Conservation (phyloP, 2,888 invertebrate species). For the Acronicta leporina region DNA sequence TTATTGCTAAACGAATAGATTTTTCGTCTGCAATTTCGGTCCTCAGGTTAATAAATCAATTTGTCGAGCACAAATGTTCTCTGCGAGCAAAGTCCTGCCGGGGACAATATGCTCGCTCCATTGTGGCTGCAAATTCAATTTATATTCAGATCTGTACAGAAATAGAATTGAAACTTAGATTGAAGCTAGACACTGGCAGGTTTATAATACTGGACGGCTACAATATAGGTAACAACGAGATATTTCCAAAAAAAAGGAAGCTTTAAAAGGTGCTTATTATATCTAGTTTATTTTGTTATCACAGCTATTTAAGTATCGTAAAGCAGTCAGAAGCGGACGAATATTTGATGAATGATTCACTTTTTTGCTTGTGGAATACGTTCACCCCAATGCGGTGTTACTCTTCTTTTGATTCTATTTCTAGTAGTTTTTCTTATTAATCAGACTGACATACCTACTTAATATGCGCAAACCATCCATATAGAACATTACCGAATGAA, state of each 20-base stretch:
- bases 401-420: no score
- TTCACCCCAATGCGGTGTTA: no score
- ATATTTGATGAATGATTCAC: no score
- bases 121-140: slow-evolving; percentile 79
- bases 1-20: slow-evolving; percentile 54
- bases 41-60: slow-evolving; percentile 74
- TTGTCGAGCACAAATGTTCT: slow-evolving; percentile 70
- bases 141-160: slow-evolving; percentile 77
- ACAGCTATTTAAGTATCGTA: background rate
- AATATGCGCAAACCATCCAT: slow-evolving; percentile 16
- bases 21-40: slow-evolving; percentile 63
- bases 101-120: slow-evolving; percentile 69
- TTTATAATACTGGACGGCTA: slow-evolving; percentile 59
- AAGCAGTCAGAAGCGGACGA: background rate
- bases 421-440: slow-evolving; percentile 3
- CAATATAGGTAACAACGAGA: slow-evolving; percentile 39
- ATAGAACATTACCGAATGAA: slow-evolving; percentile 32
- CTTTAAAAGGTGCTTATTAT: slow-evolving; percentile 16
- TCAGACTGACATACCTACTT: slow-evolving; percentile 12
- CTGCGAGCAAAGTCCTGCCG: slow-evolving; percentile 66
- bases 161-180: slow-evolving; percentile 80
- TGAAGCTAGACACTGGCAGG: slow-evolving; percentile 70
- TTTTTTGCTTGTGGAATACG: no score
- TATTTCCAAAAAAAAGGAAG: slow-evolving; percentile 23
- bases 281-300: slow-evolving; percentile 4